Base-by-base conservation (phyloP, 2,797 vertebrate species). In the Peromyscus eremicus region DNA sequence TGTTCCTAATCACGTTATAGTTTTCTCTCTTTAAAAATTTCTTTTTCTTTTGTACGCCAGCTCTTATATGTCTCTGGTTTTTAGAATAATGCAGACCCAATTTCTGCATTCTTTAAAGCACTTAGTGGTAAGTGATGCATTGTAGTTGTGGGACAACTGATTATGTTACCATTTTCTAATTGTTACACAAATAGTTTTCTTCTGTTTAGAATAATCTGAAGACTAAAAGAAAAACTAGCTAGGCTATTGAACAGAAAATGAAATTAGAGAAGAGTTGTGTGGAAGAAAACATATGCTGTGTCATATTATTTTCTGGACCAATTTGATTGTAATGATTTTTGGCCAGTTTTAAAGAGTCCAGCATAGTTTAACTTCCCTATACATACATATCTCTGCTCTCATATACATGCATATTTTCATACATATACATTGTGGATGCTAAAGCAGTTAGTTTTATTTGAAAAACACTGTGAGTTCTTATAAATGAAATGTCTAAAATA, bases 311-410 rank as follows among this genome's bases (percentile, higher is more conserved):
- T 94, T 94, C 77, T 91, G 60, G 19, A 17, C n/a, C 76, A 6
- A 46, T 95, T 71, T 73, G 88, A 32, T 85, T 55, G 5, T 68
- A 57, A 94, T 75, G 37, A 76, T 82, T 52, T 95, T 93, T 37
- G 25, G 25, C 64, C 25, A 80, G n/a, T 83, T 85, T 75, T 3
- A 12, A 70, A 83, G 77, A 37, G 32, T 70, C 83, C 57, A 27
- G 55, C 87, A 0, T 68, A 81, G 46, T 68, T 52, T 43, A 85
- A 37, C 25, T 11, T 73, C 12, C 7, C 4, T 2, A 0, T 37
- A 52, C 3, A 1, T n/a, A 16, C 5, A 17, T 80, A 5, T 79
- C 70, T 83, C 40, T 64, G 29, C 60, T 90, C 81, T 92, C 21
- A 29, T 32, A 19, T 52, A 32, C 16, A 2, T 32, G 19, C 14